Evolutionary conservation across 2,113 vertebrate species (phyloP).

Genomic region (Rhinoptilus africanus): DNA sequence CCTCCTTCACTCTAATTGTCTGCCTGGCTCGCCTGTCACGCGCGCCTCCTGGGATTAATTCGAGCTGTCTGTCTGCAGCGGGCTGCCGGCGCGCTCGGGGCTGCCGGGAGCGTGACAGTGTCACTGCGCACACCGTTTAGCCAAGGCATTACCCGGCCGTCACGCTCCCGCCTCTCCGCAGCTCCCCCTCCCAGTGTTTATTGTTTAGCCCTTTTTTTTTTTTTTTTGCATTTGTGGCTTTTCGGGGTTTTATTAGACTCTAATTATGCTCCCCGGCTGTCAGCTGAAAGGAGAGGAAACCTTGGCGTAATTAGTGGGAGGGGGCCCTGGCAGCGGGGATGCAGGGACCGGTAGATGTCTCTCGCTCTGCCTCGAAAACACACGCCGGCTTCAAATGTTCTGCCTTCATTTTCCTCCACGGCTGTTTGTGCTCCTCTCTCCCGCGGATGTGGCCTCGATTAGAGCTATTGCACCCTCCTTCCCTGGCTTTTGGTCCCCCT

Average conservation of each 20-base stretch:
- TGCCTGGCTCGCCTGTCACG: constrained; percentile 96
- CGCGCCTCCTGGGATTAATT: constrained; percentile 96
- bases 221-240: constrained; percentile 57
- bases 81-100: constrained; percentile 88
- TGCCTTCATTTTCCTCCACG: constrained; percentile 10
- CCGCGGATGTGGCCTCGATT: neutral
- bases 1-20: constrained; percentile 97
- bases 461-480: neutral
- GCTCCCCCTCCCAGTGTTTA: constrained; percentile 47
- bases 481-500: neutral
- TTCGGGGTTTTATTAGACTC: constrained; percentile 68
- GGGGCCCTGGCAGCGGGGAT: constrained; percentile 28
- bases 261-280: constrained; percentile 76
- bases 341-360: constrained; percentile 69
- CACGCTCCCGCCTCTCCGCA: constrained; percentile 61
- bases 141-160: constrained; percentile 82
- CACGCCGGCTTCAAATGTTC: constrained; percentile 11
- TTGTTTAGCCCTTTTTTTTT: constrained; percentile 55
- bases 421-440: neutral
- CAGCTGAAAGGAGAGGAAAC: constrained; percentile 62
- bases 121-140: constrained; percentile 83
- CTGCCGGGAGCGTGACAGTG: constrained; percentile 88
- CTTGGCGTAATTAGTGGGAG: constrained; percentile 69
- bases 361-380: constrained; percentile 55
- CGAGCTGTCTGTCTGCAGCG: constrained; percentile 96